Evolutionary conservation across 1,140 invertebrate genomes (phyloP).

Genomic region (Zaprionus lachaisei): DNA sequence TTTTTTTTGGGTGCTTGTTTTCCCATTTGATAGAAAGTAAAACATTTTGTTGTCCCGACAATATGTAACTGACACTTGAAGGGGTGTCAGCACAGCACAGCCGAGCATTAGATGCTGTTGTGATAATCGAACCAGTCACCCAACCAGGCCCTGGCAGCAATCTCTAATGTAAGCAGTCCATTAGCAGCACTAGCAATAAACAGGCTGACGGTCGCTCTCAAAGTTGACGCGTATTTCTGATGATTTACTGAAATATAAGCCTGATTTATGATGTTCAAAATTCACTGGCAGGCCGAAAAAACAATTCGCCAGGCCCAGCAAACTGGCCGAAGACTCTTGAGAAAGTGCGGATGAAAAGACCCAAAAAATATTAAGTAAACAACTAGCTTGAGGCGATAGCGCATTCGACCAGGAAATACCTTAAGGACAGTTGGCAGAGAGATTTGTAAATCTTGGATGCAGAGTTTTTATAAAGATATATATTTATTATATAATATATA

Average conservation of each 20-base stretch:
- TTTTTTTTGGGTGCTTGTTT: constrained; percentile 38
- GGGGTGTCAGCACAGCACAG: constrained; percentile 57
- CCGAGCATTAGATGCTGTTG: constrained; percentile 56
- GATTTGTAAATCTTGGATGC: neutral
- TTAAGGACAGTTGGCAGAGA: neutral
- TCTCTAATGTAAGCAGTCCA: constrained; percentile 78
- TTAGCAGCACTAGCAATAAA: constrained; percentile 66
- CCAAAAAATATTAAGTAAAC: constrained; percentile 45
- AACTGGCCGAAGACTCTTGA: constrained; percentile 45
- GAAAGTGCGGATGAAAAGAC: constrained; percentile 43
- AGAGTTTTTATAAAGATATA: too few species aligned
- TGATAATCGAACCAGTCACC: constrained; percentile 54
- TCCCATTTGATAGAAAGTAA: constrained; percentile 65
- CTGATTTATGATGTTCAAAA: constrained; percentile 80
- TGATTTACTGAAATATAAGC: constrained; percentile 83
- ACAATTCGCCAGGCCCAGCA: constrained; percentile 24
- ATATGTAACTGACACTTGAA: constrained; percentile 82
- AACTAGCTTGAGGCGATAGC: neutral
- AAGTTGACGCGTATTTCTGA: constrained; percentile 73
- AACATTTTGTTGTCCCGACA: constrained; percentile 80
- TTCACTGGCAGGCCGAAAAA: constrained; percentile 54
- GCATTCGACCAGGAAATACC: neutral
- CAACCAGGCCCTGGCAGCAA: constrained; percentile 34
- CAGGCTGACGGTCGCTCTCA: constrained; percentile 27
- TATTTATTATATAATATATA: too few species aligned